Conservation (phyloP, 2,888 invertebrate genomes). For the Dromius quadrimaculatus region DNA sequence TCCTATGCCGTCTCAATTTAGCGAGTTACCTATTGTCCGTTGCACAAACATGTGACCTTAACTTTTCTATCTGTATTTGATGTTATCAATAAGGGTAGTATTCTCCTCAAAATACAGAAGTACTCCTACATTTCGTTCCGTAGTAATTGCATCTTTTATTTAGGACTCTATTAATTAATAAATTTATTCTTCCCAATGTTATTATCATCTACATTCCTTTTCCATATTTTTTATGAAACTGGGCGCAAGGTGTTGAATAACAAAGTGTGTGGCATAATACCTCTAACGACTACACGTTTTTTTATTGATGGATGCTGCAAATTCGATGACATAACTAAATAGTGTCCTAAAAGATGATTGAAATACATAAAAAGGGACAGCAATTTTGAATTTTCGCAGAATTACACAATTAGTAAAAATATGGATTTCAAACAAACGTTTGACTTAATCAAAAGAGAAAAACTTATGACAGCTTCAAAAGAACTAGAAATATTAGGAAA, state of each 20-base stretch:
- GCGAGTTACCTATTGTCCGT: conserved; percentile 45
- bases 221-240: conserved; percentile 61
- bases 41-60: conserved; percentile 36
- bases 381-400: too few species aligned
- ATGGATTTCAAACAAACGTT: too few species aligned
- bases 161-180: conserved; percentile 43
- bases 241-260: conserved; percentile 58
- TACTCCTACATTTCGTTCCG: conserved; percentile 4
- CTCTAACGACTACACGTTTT: too few species aligned
- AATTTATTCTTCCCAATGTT: conserved; percentile 24
- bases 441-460: too few species aligned
- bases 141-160: conserved; percentile 43
- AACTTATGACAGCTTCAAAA: too few species aligned
- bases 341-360: too few species aligned
- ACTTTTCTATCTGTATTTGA: conserved; percentile 3
- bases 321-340: too few species aligned
- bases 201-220: conserved; percentile 59
- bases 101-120: conserved; percentile 4
- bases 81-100: conserved; percentile 19
- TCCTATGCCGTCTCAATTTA: conserved; percentile 44
- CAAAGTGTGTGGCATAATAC: too few species aligned
- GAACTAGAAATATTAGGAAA: too few species aligned
- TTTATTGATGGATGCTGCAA: too few species aligned
- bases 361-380: too few species aligned
- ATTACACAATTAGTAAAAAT: too few species aligned